Base-by-base conservation (phyloP, 1,140 invertebrate genomes). In the Rhyacophila brunnea region DNA sequence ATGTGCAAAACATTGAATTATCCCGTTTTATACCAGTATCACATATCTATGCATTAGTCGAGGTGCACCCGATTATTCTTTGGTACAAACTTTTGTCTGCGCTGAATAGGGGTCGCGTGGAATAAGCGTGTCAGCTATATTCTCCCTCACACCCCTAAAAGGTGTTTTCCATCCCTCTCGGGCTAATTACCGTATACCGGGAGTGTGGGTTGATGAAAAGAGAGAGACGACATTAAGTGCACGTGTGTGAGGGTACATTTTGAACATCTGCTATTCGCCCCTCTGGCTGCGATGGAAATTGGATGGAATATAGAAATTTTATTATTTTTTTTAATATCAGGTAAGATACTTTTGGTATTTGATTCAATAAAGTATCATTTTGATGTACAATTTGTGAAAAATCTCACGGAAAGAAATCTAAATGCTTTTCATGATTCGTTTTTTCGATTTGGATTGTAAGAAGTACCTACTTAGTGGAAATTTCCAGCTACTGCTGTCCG, bases 261-360 rank as follows among this genome's bases (percentile, higher is more conserved):
- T 36, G 52, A 64, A 64, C 62, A 64, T 64, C 62, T 64, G 62
- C 62, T 48, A 2, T 47, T 54, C 53, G n/a, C 53, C 62, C 60
- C 55, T 18, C 47, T 18, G 32, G 52, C 38, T 51, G 20, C 38
- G 47, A 42, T 35, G 42, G 36, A 44, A 40, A 36, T 49, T 63
- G 36, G 47, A 42, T 35, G 42, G 36, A 44, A 40, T 47, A 54
- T 63, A n/a, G 45, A 59, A 64, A 64, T 50, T 52, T 57, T 61
- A 61, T 62, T 58, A 62, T 58, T 62, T 62, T 38, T 60, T 15
- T 15, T 40, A 6, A n/a, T 40, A 40, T 40, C 23, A 28, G 23
- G 23, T 28, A 28, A 28, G 23, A 28, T 28, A 28, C 23, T 28
- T 28, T 28, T 28, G 23, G 23, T 28, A n/a, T n/a, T 46, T 48